Percentiles rank a stretch among this genome's conserved stretches.
Evolutionary conservation across 2,888 invertebrate species (phyloP).

Genomic region (Dorcus hopei): DNA sequence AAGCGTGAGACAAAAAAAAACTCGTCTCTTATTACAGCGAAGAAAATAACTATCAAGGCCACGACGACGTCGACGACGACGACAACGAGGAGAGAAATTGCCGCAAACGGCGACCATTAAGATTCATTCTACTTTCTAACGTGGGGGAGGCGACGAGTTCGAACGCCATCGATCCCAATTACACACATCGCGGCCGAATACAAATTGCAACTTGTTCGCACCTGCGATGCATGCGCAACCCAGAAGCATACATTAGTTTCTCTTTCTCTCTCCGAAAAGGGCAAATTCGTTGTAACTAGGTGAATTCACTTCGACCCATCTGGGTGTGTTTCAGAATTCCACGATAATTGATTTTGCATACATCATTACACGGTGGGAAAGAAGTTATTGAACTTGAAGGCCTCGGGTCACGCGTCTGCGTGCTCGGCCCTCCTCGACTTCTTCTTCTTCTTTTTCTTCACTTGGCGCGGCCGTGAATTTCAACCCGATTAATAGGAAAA

Average conservation of each 20-base stretch:
- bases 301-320: too few species aligned
- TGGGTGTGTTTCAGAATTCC: too few species aligned
- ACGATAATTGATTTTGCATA: too few species aligned
- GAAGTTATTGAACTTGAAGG: too few species aligned
- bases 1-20: not conserved
- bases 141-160: conserved; percentile 22
- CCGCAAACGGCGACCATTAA: conserved; percentile 12
- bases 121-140: conserved; percentile 26
- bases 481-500: too few species aligned
- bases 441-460: too few species aligned
- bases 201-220: not conserved
- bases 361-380: too few species aligned
- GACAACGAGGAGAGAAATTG: conserved; percentile 25
- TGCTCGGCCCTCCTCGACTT: too few species aligned
- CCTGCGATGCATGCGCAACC: not conserved
- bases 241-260: not conserved
- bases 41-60: conserved; percentile 27
- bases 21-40: conserved; percentile 9
- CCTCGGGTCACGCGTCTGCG: too few species aligned
- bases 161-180: conserved; percentile 3
- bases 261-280: too few species aligned
- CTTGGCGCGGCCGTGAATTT: too few species aligned
- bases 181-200: not conserved
- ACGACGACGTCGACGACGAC: conserved; percentile 3
- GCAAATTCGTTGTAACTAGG: too few species aligned